Evolutionary conservation across 1,140 invertebrate species (phyloP), one percentile per base, ranked within the genome.

Genomic region (Pteromalus puparum): DNA sequence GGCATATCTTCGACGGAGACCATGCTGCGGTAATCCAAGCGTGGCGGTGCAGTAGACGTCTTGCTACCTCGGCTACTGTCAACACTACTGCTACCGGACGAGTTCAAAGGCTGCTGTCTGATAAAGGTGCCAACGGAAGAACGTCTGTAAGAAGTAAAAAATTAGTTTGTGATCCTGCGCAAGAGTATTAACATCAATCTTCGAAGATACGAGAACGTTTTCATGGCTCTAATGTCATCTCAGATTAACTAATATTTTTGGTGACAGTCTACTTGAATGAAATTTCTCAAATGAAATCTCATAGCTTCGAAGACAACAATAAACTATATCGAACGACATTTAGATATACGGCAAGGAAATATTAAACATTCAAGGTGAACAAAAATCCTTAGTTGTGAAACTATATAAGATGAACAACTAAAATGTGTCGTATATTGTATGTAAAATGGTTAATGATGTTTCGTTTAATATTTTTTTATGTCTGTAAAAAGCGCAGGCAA

Each of bases 1-100:
- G 98, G 97, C 95, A 97, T 98, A 90, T 99, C 98, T 86, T 98
- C 98, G 82, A 98, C 96, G 34, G 97, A 97, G 77, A 99, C 97
- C 95, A 98, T 97, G 90, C 97, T 98, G 87, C 97, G 95, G 89
- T 98, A 98, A 91, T 98, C 97, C 79, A 98, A 93, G 89, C 96
- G 96, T 13, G 97, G 96, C 67, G 94, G 94, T 74, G 93, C 92
- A 4, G 94, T 92, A 77, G 94, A 93, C 85, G 94, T 94, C 89
- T 94, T 93, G 74, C 93, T 94, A 85, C 94, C 94, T 65, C 93
- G 92, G 84, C 94, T 94, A 38, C 95, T 95, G 68, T 94, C 94
- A 65, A 92, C 89, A 85, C 92, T 93, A 91, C 93, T 94, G 82
- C 91, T 90, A 73, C 92, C 91, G 15, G 92, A 92, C 21, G 92